Evolutionary conservation across 2,888 invertebrate genomes (phyloP).

Genomic region (Pomacea canaliculata): DNA sequence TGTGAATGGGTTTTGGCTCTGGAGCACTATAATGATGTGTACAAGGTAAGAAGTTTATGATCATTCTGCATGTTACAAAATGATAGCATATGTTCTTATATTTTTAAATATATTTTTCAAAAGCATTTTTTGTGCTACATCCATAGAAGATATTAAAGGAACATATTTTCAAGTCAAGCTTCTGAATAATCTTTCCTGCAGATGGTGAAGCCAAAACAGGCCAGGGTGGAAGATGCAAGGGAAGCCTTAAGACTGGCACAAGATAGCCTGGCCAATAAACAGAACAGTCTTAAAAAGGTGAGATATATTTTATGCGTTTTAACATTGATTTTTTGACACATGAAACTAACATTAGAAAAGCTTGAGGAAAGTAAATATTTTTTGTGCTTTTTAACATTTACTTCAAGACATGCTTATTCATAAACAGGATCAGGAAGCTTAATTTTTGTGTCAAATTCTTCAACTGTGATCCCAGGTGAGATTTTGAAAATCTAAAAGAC

Average conservation of each 20-base stretch:
- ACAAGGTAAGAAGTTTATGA: conserved; percentile 56
- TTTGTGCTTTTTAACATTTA: neutral
- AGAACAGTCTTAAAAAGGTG: conserved; percentile 65
- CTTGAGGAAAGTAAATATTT: neutral
- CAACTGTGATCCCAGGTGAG: too few relatives aligned
- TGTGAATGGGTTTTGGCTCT: conserved; percentile 69
- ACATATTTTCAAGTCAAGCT: conserved; percentile 27
- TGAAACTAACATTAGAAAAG: neutral
- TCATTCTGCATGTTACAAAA: neutral
- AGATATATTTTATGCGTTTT: neutral
- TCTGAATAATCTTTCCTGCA: conserved; percentile 64
- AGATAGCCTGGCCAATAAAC: conserved; percentile 65
- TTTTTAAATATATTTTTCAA: neutral
- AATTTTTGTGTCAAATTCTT: too few relatives aligned
- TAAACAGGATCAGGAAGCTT: neutral
- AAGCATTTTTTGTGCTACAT: neutral
- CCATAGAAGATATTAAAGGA: too few relatives aligned
- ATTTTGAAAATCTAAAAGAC: too few relatives aligned
- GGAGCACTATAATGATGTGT: conserved; percentile 68
- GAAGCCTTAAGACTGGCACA: conserved; percentile 67
- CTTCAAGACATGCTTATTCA: neutral
- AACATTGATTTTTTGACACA: too few relatives aligned
- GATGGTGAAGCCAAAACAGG: conserved; percentile 70
- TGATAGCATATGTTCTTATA: neutral
- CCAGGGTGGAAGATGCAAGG: conserved; percentile 66